A percentile compares a stretch with the other conserved stretches of the same genome.
Conservation (phyloP, 2,888 invertebrate genomes). For the Zaprionus obscuricornis region DNA sequence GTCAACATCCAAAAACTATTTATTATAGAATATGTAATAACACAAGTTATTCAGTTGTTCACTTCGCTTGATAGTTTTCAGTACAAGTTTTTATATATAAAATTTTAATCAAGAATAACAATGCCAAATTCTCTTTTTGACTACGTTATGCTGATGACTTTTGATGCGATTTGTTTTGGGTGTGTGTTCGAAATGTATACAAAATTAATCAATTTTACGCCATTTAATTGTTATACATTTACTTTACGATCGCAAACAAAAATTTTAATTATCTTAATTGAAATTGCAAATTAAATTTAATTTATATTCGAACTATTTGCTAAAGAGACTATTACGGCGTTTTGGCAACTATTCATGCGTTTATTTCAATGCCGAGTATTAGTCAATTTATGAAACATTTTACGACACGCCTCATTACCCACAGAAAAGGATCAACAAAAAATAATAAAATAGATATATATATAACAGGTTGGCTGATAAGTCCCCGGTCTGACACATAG, state of each 20-base stretch:
- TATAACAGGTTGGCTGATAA: too few relatives aligned
- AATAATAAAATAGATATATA: too few relatives aligned
- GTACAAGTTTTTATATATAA: constrained; percentile 8
- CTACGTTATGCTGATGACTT: constrained; percentile 3
- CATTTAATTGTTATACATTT: constrained; percentile 18
- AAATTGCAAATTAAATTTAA: constrained; percentile 22
- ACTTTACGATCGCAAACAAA: constrained; percentile 13
- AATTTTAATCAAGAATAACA: constrained; percentile 25
- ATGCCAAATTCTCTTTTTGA: constrained; percentile 23
- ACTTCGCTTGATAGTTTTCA: background rate
- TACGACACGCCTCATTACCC: constrained; percentile 34
- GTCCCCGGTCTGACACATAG: too few relatives aligned
- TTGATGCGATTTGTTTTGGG: constrained; percentile 7
- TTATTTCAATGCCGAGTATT: constrained; percentile 40
- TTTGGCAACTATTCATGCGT: constrained; percentile 43
- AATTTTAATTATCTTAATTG: constrained; percentile 35
- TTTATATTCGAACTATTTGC: constrained; percentile 1
- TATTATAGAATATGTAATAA: constrained; percentile 9
- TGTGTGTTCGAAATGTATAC: constrained; percentile 17
- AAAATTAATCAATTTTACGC: constrained; percentile 54
- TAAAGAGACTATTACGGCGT: too few relatives aligned
- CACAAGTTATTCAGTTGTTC: too few relatives aligned
- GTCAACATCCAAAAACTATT: constrained; percentile 26
- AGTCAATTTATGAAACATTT: constrained; percentile 44
- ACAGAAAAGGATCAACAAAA: too few relatives aligned